Evolutionary conservation across 2,113 vertebrate genomes (phyloP).

Genomic region (Oncorhynchus mykiss): DNA sequence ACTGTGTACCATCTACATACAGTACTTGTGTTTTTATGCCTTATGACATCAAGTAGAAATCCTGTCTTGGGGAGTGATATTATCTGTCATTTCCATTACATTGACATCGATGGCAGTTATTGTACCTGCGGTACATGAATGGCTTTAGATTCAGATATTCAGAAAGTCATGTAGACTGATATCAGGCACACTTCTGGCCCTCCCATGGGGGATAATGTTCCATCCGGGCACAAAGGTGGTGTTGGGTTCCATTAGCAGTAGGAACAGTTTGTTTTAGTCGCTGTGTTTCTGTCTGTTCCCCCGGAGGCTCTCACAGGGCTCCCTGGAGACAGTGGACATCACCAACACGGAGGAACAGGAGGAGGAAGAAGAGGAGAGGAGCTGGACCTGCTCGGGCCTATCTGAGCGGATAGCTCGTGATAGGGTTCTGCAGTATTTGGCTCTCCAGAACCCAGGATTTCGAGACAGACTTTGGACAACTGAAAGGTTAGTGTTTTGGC

Average conservation of each 20-base stretch:
- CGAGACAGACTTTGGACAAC: constrained; percentile 25
- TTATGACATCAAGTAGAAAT: too few species aligned
- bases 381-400: constrained; percentile 3
- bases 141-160: too few species aligned
- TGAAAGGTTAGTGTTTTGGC: constrained; percentile 58
- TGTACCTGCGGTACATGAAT: too few species aligned
- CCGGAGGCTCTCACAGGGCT: constrained; percentile 36
- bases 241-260: constrained; percentile 52
- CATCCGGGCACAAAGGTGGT: constrained; percentile 41
- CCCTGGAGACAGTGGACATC: constrained; percentile 25
- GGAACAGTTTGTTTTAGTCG: constrained; percentile 20
- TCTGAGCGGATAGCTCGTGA: constrained; percentile 28
- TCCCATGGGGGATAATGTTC: constrained; percentile 50
- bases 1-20: too few species aligned
- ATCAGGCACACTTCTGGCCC: constrained; percentile 38
- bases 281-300: constrained; percentile 26
- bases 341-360: constrained; percentile 29
- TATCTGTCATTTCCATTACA: too few species aligned
- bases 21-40: too few species aligned
- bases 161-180: constrained; percentile 11
- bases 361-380: constrained; percentile 44
- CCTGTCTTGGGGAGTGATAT: too few species aligned
- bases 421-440: constrained; percentile 38
- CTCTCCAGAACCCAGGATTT: constrained; percentile 12
- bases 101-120: too few species aligned